Evolutionary conservation across 1,140 invertebrate species (phyloP), one percentile per base, ranked within the genome.

Genomic region (Drosophila ironensis): DNA sequence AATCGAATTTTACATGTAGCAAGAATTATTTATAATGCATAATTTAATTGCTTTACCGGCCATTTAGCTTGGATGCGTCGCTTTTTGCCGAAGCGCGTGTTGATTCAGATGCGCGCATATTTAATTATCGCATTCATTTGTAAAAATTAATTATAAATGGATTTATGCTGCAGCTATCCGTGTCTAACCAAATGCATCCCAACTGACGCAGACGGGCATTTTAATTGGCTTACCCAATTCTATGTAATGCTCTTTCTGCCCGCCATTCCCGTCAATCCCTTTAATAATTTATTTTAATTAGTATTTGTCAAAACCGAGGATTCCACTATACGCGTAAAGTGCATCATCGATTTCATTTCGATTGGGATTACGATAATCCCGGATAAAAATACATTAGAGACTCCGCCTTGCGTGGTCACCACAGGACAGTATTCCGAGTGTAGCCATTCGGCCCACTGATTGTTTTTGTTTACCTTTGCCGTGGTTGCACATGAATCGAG

Each of bases 221-320:
- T 70, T 51, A 71, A 71, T 71, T 42, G 47, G 33, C 52, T 46
- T 52, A 30, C 22, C 40, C 33, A 60, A 66, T 35, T 53, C 47
- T 47, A 14, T 45, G 16, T 12, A 4, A 8, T 11, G 28, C 9
- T 11, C n/a, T 30, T 3, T 9, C 28, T 30, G 9, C 28, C 11
- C 2, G 1, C 8, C 7, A 28, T 1, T 28, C 30, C 30, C 11
- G n/a, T n/a, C n/a, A 33, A 14, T 33, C 19, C 38, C 33, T 52
- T 72, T 19, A 71, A 72, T 72, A 72, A 71, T 72, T 72, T 19
- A 72, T 71, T 72, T 72, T 72, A 71, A 72, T 72, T 72, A 71
- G 67, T 53, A 27, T 56, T 68, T 68, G 33, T 68, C 63, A 68
- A 68, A 63, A 63, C 42, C 56, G 33, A 20, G 38, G 16, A 27